phyloP scores from a whole-genome alignment of 1,140 invertebrate species.

The Drosophila guanche region DNA sequence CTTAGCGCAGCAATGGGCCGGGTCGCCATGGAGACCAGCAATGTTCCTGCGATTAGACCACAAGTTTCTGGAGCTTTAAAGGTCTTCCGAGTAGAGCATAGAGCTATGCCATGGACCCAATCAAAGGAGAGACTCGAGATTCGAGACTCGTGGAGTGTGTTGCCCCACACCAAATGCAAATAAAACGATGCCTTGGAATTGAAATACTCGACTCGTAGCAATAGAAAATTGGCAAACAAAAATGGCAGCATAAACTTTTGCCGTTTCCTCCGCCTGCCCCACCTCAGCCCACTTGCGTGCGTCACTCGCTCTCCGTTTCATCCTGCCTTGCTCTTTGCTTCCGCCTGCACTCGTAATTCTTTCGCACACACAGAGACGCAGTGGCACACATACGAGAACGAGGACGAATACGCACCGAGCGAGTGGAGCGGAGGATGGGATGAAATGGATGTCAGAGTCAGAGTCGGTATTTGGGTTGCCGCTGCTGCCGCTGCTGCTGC shows the following conservation, averaged over 20 bases:
- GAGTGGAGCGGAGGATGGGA: too few species aligned
- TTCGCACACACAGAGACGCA: conserved; percentile 44
- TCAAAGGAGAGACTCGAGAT: conserved; percentile 3
- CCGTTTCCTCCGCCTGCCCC: conserved; percentile 31
- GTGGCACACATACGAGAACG: conserved; percentile 47
- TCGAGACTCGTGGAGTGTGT: background rate
- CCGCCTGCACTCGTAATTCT: conserved; percentile 56
- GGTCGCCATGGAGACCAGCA: too few species aligned
- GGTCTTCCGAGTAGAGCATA: too few species aligned
- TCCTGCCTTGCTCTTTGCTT: conserved; percentile 6
- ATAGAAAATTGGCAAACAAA: conserved; percentile 72
- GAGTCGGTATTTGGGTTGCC: conserved; percentile 28
- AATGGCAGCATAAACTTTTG: conserved; percentile 77
- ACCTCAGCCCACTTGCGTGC: conserved; percentile 38
- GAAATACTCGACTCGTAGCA: conserved; percentile 46
- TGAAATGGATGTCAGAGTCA: background rate
- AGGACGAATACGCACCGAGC: conserved; percentile 33
- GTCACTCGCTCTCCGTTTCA: conserved; percentile 41
- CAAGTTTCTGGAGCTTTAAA: too few species aligned
- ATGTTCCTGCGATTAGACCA: too few species aligned
- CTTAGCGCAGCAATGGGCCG: too few species aligned
- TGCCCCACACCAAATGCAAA: conserved; percentile 62
- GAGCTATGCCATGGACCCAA: background rate
- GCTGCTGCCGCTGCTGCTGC: conserved; percentile 30
- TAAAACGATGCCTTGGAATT: conserved; percentile 64